Conservation (phyloP, 2,113 vertebrate species). For the Noturus placidus region DNA sequence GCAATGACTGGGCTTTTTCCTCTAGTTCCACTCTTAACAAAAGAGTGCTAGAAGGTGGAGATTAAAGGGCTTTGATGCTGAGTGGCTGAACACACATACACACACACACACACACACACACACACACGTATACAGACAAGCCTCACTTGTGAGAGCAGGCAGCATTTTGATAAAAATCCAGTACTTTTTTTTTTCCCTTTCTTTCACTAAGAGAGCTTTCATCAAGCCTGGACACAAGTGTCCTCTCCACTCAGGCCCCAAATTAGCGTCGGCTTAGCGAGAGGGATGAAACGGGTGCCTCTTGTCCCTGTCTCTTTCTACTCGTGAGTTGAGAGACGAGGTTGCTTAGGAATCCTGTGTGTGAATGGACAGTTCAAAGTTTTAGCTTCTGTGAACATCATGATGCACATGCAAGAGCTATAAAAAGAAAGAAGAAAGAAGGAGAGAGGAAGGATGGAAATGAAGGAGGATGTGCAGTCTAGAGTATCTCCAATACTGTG, state of each 20-base stretch:
- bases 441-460: not conserved
- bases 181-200: constrained; percentile 66
- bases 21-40: constrained; percentile 63
- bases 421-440: no score
- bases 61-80: constrained; percentile 70
- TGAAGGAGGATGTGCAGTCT: no score
- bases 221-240: constrained; percentile 71
- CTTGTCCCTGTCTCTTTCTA: constrained; percentile 32
- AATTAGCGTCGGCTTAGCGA: constrained; percentile 60
- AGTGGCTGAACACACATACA: constrained; percentile 49
- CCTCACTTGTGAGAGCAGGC: constrained; percentile 30
- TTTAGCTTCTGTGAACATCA: not conserved
- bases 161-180: constrained; percentile 67
- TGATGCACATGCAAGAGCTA: not conserved
- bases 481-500: not conserved
- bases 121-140: constrained; percentile 21
- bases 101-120: not conserved
- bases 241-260: constrained; percentile 68
- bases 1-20: constrained; percentile 41
- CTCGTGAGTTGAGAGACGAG: constrained; percentile 4
- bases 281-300: constrained; percentile 46
- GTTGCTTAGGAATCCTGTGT: constrained; percentile 45
- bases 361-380: not conserved
- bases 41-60: constrained; percentile 67
- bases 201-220: constrained; percentile 69